Conservation (phyloP, 2,797 vertebrate genomes). For the Selene dorsalis region DNA sequence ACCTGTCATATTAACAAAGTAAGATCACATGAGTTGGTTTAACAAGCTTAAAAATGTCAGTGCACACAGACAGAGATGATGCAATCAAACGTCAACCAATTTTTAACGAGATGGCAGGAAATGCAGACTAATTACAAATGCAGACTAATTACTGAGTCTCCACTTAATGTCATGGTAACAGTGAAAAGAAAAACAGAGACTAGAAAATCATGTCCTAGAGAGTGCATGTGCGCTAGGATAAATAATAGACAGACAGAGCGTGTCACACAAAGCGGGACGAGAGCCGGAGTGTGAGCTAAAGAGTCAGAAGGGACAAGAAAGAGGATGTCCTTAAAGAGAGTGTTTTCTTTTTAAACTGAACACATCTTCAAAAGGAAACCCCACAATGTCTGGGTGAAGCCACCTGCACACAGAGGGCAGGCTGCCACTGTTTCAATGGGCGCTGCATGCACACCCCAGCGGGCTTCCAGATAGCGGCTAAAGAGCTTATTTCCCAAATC, state of each 20-base stretch:
- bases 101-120: slow-evolving; percentile 52
- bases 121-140: slow-evolving; percentile 57
- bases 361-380: slow-evolving; percentile 73
- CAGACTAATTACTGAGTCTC: slow-evolving; percentile 51
- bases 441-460: slow-evolving; percentile 76
- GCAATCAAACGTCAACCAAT: slow-evolving; percentile 51
- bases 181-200: slow-evolving; percentile 18
- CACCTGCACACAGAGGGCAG: slow-evolving; percentile 83
- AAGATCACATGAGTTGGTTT: slow-evolving; percentile 43
- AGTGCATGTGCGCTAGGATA: slow-evolving; percentile 26
- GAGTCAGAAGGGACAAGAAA: slow-evolving; percentile 38
- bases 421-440: slow-evolving; percentile 81
- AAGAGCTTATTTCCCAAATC: slow-evolving; percentile 91
- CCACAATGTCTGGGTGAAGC: slow-evolving; percentile 70
- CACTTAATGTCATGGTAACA: slow-evolving; percentile 30
- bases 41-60: slow-evolving; percentile 43
- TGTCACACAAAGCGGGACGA: slow-evolving; percentile 26
- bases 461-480: slow-evolving; percentile 85
- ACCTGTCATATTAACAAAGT: slow-evolving; percentile 31
- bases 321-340: slow-evolving; percentile 57
- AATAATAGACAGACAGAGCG: slow-evolving; percentile 15
- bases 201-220: slow-evolving; percentile 31
- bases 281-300: background rate
- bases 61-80: slow-evolving; percentile 44
- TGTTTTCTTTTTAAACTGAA: slow-evolving; percentile 58